phyloP scores from a whole-genome alignment of 2,113 vertebrate species.

The Tor tambroides region DNA sequence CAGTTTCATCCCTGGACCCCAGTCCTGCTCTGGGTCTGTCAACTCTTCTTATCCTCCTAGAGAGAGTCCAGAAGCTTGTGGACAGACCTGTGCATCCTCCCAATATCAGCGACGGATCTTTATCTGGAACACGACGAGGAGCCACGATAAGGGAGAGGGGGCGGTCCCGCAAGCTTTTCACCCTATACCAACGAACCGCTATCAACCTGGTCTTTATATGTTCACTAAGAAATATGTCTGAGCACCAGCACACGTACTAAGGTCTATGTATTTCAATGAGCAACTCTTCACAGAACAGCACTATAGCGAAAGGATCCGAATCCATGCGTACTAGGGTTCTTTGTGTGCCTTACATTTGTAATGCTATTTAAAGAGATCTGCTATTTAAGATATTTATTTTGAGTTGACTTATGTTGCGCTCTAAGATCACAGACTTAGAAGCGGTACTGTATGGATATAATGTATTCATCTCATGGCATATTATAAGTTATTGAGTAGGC shows the following conservation, averaged over 20 bases:
- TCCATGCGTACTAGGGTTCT: constrained; percentile 70
- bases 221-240: constrained; percentile 34
- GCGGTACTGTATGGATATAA: constrained; percentile 94
- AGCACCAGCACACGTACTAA: constrained; percentile 46
- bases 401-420: constrained; percentile 88
- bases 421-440: constrained; percentile 93
- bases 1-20: constrained; percentile 93
- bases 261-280: constrained; percentile 64
- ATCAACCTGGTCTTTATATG: constrained; percentile 35
- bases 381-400: constrained; percentile 98
- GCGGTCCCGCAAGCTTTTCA: constrained; percentile 76
- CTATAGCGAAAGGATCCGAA: constrained; percentile 79
- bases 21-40: constrained; percentile 88
- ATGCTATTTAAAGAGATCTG: constrained; percentile 89
- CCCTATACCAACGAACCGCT: constrained; percentile 43
- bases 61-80: constrained; percentile 61
- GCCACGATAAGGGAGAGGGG: constrained; percentile 51
- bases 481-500: constrained; percentile 98
- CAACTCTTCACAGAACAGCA: constrained; percentile 62
- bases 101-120: constrained; percentile 50
- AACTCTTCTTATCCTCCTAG: constrained; percentile 90
- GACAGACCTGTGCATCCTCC: constrained; percentile 80
- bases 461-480: constrained; percentile 99
- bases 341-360: constrained; percentile 96
- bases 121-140: constrained; percentile 56